Conservation (phyloP, 2,797 vertebrate genomes). For the Eulemur coronatus region DNA sequence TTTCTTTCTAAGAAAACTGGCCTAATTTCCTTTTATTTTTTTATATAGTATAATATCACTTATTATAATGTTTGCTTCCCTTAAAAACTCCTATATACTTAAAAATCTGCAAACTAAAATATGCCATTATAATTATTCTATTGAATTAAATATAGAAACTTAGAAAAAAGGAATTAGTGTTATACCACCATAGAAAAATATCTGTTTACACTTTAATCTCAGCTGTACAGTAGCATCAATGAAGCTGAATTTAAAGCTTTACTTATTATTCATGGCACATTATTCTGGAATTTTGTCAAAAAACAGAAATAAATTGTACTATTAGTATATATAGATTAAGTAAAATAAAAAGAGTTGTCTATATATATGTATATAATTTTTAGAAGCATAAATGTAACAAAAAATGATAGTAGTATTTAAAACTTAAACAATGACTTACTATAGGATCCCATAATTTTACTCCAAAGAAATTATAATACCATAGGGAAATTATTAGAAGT, state of each 20-base stretch:
- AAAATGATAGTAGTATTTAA: background rate
- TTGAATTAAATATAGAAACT: constrained; percentile 48
- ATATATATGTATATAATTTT: background rate
- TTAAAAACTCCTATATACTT: background rate
- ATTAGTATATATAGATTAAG: background rate
- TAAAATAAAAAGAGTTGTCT: background rate
- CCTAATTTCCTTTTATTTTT: constrained; percentile 19
- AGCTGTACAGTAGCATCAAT: background rate
- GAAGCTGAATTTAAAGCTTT: background rate
- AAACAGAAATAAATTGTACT: background rate
- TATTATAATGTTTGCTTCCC: constrained; percentile 13
- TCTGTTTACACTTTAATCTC: constrained; percentile 21
- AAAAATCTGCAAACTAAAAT: constrained; percentile 41
- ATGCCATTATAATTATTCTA: background rate
- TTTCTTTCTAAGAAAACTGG: constrained; percentile 3
- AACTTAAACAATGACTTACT: background rate
- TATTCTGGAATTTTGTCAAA: background rate
- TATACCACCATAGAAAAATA: background rate
- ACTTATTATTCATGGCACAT: background rate
- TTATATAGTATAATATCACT: background rate
- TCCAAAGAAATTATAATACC: background rate
- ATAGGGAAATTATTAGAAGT: background rate
- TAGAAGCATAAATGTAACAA: background rate
- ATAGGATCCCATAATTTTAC: background rate
- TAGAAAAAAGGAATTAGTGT: constrained; percentile 24